Base-by-base conservation (phyloP, 2,888 invertebrate genomes). In the Chrysolina haemoptera region DNA sequence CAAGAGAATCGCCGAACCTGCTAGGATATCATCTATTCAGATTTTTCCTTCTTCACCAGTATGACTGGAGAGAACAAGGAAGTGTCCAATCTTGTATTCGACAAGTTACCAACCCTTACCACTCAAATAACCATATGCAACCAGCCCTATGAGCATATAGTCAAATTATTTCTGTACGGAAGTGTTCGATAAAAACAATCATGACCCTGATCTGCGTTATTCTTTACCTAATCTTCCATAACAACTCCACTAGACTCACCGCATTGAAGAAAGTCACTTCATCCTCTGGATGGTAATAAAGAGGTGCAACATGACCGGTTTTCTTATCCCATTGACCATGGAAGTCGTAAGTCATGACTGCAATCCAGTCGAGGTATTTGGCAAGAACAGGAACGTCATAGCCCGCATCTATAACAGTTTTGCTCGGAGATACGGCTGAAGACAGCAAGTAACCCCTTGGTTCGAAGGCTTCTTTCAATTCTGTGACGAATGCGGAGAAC, bases 301-400 rank as follows among this genome's bases (percentile, higher is more conserved):
- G 87, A 0, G 96, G 97, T 0, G 96, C 95, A 0, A 96, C 95
- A 83, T 97, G 97, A 0, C 96, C 97, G 0, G 96, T 97, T 85
- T 94, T 94, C 85, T 95, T 95, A 82, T 96, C 96, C 96, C 96
- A 97, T 82, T 96, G 96, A 0, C 96, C 96, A 81, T 96, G 96
- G 88, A 93, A 96, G 84, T 97, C 97, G 83, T 97, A 97, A 0
- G 96, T 94, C 97, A 97, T 97, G 0, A 97, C 95, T 0, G 96
- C 95, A 65, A 97, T 94, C 95, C 96, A 96, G 85, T 97, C 96
- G 71, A 97, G 89, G 84, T 94, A 91, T 79, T 91, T 89, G 0
- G 94, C 93, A 4, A 97, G 84, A 0, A 91, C 90, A 0, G 94
- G 93, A 0, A 97, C 95, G 83, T 96, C 94, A 84, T 97, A 97